A percentile compares a stretch with the other conserved stretches of the same genome.
Conservation (phyloP, 2,888 invertebrate species). For the Hermaeophaga mercurialis region DNA sequence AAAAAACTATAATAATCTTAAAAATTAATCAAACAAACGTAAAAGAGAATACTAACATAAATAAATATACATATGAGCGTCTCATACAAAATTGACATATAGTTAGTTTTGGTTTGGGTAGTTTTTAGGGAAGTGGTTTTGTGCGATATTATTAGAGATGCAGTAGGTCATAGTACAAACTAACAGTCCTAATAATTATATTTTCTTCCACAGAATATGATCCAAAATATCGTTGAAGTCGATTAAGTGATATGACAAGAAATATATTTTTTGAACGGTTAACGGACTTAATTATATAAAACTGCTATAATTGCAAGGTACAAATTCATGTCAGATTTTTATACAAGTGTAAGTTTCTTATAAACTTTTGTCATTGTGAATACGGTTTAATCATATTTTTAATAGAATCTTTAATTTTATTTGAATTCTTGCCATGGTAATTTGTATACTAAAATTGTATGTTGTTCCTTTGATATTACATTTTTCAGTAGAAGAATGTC, state of each 20-base stretch:
- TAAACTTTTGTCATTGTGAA: conserved; percentile 43
- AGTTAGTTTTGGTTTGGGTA: too few species aligned
- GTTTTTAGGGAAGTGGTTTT: too few species aligned
- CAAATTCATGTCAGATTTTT: conserved; percentile 58
- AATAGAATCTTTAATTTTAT: conserved; percentile 2
- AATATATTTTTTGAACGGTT: conserved; percentile 40
- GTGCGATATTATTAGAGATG: neutral
- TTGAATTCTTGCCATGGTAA: conserved; percentile 12
- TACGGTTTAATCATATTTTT: conserved; percentile 15
- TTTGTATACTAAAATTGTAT: conserved; percentile 16
- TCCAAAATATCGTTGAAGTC: neutral
- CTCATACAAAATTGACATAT: too few species aligned
- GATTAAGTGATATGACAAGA: conserved; percentile 41
- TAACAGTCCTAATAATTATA: neutral
- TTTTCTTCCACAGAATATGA: neutral
- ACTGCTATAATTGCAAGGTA: conserved; percentile 58
- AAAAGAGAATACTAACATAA: too few species aligned
- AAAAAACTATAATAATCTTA: too few species aligned
- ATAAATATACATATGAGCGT: too few species aligned
- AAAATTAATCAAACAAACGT: too few species aligned
- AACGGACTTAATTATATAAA: conserved; percentile 53
- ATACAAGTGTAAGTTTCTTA: conserved; percentile 54
- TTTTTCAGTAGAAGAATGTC: neutral
- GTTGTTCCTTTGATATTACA: conserved; percentile 3
- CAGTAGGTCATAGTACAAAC: neutral